Evolutionary conservation across 2,113 vertebrate genomes (phyloP), one percentile per base, ranked within the genome.

Genomic region (Caloenas nicobarica): DNA sequence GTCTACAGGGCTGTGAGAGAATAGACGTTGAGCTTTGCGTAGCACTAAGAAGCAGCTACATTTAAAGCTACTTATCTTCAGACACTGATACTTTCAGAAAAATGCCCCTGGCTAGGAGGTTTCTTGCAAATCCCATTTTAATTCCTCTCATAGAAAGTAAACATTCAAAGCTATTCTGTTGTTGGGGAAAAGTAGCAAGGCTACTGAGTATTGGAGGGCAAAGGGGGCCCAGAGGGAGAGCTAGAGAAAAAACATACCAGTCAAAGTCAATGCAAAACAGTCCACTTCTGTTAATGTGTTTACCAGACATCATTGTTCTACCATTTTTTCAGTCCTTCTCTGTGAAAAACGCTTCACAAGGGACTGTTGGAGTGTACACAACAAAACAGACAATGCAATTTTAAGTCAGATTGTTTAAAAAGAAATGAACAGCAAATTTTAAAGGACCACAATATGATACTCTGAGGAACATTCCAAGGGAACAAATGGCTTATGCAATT

Each of bases 391-490:
- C 21, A 84, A 91, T 13, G 5, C 4, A 68, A 51, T 69, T 68
- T 95, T 87, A 85, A 91, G 56, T 36, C 33, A 87, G 56, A 89
- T 56, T 91, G 48, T 78, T 93, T 86, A 71, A 86, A 93, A 92
- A 69, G 1, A 78, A 89, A 78, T 42, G 19, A 88, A 46, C 83
- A 89, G 17, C 48, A 71, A 81, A 64, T 34, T 85, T 86, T 96
- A 61, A 89, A 87, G 48, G 73, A 66, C 51, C 48, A 38, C 29
- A 84, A 38, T 72, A 65, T 50, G n/a, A 83, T 69, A 77, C 71
- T 58, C 31, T 3, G 3, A 61, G 34, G 86, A 81, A 71, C 23
- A 38, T 62, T 92, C 33, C 76, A 25, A 84, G 26, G 65, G 70
- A 92, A 73, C 21, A 89, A 89, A 79, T 21, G 33, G 29, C 24